These are phyloP conservation scores for Leptinotarsa rubiginosa DNA, from an alignment of 2,888 invertebrate genomes.

Conservation along the genomic window DNA sequence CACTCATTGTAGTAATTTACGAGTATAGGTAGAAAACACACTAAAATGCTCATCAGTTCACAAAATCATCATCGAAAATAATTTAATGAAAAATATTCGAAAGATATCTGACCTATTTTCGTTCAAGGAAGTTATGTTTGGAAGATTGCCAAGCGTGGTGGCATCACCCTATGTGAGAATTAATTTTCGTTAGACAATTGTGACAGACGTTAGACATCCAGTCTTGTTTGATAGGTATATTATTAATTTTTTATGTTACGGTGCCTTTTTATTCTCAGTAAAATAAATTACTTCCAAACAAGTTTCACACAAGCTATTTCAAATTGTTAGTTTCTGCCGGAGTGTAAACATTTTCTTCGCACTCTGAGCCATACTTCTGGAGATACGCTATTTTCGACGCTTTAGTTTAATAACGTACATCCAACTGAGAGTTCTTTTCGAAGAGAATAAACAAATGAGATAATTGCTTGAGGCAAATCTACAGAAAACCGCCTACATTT, in stretches of 20 bases:
- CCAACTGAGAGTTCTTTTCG: not conserved
- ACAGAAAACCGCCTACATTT: not conserved
- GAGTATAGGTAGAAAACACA: not conserved
- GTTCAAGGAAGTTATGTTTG: conserved; percentile 20
- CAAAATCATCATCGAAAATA: conserved; percentile 13
- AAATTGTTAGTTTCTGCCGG: not conserved
- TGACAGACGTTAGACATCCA: not conserved
- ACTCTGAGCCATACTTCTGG: not conserved
- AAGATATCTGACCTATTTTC: conserved; percentile 14
- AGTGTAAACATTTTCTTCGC: conserved; percentile 15
- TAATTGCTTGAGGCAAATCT: not conserved
- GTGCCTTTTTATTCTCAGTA: not conserved
- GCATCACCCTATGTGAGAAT: conserved; percentile 13
- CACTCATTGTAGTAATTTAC: not conserved
- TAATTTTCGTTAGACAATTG: conserved; percentile 14
- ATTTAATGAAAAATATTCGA: conserved; percentile 13
- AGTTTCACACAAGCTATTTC: conserved; percentile 2
- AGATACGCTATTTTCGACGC: not conserved
- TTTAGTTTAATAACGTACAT: not conserved
- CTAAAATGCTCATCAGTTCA: conserved; percentile 6
- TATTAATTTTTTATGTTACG: conserved; percentile 11
- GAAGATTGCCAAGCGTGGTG: conserved; percentile 14
- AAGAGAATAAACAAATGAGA: not conserved
- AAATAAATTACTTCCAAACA: conserved; percentile 6
- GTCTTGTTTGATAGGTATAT: conserved; percentile 10